phyloP scores from a whole-genome alignment of 1,140 invertebrate species.

The Cotesia glomerata region DNA sequence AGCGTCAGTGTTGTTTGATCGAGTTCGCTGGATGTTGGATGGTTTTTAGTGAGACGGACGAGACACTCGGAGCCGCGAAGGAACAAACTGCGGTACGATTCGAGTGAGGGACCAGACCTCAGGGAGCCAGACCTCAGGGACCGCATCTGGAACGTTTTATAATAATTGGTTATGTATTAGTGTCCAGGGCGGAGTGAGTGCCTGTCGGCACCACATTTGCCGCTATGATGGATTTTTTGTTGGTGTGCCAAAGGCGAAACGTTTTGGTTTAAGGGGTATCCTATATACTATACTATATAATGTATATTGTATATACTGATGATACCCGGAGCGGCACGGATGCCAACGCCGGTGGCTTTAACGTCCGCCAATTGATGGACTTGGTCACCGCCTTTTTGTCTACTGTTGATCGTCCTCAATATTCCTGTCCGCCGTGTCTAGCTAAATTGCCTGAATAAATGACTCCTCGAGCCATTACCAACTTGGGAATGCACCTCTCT shows the following conservation, averaged over 20 bases:
- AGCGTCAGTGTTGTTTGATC: no score
- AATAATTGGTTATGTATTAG: constrained; percentile 44
- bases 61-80: constrained; percentile 12
- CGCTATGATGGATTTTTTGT: constrained; percentile 44
- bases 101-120: background rate
- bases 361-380: constrained; percentile 29
- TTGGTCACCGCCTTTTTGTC: constrained; percentile 35
- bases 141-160: constrained; percentile 48
- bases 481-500: constrained; percentile 13
- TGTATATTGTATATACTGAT: background rate
- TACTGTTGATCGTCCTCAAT: constrained; percentile 15
- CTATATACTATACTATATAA: no score
- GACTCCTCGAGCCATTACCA: constrained; percentile 22
- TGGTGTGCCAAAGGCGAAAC: constrained; percentile 15
- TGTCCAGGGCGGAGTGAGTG: constrained; percentile 19
- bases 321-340: constrained; percentile 19
- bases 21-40: no score
- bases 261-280: background rate
- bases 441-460: background rate
- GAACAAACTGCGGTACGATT: constrained; percentile 5
- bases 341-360: constrained; percentile 35
- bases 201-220: constrained; percentile 37
- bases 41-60: constrained; percentile 1
- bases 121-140: background rate
- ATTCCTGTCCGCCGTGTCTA: constrained; percentile 17